Conservation (phyloP, 2,888 invertebrate species). For the Drosophila anomelani region DNA sequence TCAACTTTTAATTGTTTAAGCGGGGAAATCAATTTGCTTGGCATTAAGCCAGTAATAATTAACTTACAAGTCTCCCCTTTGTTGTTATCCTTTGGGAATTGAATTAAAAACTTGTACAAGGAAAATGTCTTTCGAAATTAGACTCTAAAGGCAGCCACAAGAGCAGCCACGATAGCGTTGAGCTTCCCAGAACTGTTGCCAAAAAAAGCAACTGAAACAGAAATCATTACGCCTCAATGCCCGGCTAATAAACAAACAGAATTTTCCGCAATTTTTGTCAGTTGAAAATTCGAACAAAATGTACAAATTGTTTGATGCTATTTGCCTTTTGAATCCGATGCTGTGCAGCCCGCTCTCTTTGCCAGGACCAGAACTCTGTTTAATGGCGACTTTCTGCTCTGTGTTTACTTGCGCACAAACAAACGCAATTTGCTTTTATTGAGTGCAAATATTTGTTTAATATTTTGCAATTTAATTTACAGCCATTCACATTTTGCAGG, state of each 20-base stretch:
- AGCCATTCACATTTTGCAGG: conserved; percentile 25
- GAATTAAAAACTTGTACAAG: conserved; percentile 29
- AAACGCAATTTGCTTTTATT: conserved; percentile 71
- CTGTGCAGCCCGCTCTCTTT: not conserved
- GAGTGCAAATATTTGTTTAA: conserved; percentile 72
- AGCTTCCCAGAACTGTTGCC: not conserved
- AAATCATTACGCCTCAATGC: conserved; percentile 52
- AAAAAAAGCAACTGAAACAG: not conserved
- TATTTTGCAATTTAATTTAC: conserved; percentile 60
- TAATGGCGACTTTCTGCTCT: conserved; percentile 51
- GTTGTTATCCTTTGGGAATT: conserved; percentile 10
- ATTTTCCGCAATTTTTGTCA: conserved; percentile 50
- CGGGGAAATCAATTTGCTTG: conserved; percentile 23
- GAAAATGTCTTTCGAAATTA: conserved; percentile 10
- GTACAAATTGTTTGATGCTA: conserved; percentile 62
- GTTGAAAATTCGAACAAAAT: conserved; percentile 49
- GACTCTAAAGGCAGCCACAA: not conserved
- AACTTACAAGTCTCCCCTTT: conserved; percentile 9
- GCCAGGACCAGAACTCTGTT: conserved; percentile 40
- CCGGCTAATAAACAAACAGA: conserved; percentile 57
- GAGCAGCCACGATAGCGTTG: not conserved
- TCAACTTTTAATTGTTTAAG: conserved; percentile 19
- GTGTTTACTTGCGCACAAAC: conserved; percentile 58
- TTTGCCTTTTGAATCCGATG: conserved; percentile 48
- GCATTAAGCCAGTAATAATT: conserved; percentile 9